Percentiles rank a stretch among this genome's conserved stretches.
Evolutionary conservation across 2,113 vertebrate species (phyloP).

Genomic region (Crotalus tigris): DNA sequence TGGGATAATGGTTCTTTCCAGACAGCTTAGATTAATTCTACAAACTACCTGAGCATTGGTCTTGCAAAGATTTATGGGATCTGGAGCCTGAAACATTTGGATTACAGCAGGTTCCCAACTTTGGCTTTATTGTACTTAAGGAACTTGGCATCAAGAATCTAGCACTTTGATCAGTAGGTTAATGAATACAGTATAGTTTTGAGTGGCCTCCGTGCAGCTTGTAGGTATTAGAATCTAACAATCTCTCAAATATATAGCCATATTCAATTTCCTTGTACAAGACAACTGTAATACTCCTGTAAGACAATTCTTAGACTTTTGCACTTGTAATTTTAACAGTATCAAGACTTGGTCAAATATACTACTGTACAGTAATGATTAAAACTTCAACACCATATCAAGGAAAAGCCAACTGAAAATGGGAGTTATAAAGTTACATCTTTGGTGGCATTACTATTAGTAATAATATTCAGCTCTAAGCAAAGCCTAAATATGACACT

Average conservation of each 20-base stretch:
- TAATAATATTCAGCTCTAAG: not conserved
- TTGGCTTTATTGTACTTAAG: not conserved
- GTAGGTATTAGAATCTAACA: not conserved
- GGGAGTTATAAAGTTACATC: not conserved
- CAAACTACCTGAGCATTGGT: not conserved
- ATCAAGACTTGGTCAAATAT: not conserved
- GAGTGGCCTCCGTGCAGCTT: not conserved
- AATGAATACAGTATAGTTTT: not conserved
- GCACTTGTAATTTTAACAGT: not conserved
- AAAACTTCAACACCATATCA: not conserved
- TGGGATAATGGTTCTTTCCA: not conserved
- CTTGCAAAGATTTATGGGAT: not conserved
- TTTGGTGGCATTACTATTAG: not conserved
- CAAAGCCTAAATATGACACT: not conserved
- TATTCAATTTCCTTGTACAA: not conserved
- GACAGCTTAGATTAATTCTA: not conserved
- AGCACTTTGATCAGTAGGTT: not conserved
- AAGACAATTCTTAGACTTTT: not conserved
- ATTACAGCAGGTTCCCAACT: not conserved
- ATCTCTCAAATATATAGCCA: not conserved
- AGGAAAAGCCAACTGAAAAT: not conserved
- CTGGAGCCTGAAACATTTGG: not conserved
- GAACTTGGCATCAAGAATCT: not conserved
- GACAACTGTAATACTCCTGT: not conserved
- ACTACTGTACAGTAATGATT: not conserved